Conservation (phyloP, 1,140 invertebrate genomes). For the Ridgeia piscesae region DNA sequence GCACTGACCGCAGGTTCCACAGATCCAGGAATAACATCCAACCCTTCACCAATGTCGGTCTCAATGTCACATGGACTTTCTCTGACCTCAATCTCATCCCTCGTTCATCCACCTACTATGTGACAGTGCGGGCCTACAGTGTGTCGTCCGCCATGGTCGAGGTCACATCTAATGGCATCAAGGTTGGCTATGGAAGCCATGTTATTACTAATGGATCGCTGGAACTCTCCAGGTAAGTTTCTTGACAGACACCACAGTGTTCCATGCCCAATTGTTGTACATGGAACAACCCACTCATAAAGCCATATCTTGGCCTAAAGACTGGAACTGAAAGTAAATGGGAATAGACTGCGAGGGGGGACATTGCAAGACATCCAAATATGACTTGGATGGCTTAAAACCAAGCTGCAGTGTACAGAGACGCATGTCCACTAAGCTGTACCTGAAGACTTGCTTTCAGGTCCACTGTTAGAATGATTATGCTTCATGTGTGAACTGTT, state of each 20-base stretch:
- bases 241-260: background rate
- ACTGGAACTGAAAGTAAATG: too few species aligned
- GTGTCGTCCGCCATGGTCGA: background rate
- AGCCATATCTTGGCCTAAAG: too few species aligned
- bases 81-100: background rate
- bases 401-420: too few species aligned
- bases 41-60: conserved; percentile 34
- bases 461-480: too few species aligned
- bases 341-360: too few species aligned
- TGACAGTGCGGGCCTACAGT: background rate
- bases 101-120: background rate
- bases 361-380: too few species aligned
- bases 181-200: conserved; percentile 38
- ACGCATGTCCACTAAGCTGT: background rate
- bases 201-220: conserved; percentile 22
- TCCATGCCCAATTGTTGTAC: background rate
- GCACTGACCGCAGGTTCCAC: conserved; percentile 42
- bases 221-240: conserved; percentile 11
- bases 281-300: background rate
- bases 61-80: background rate
- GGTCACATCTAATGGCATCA: background rate
- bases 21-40: conserved; percentile 43
- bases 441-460: too few species aligned
- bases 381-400: too few species aligned
- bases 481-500: background rate